phyloP scores from a whole-genome alignment of 2,113 vertebrate species.

The Pachycephala philippinensis region DNA sequence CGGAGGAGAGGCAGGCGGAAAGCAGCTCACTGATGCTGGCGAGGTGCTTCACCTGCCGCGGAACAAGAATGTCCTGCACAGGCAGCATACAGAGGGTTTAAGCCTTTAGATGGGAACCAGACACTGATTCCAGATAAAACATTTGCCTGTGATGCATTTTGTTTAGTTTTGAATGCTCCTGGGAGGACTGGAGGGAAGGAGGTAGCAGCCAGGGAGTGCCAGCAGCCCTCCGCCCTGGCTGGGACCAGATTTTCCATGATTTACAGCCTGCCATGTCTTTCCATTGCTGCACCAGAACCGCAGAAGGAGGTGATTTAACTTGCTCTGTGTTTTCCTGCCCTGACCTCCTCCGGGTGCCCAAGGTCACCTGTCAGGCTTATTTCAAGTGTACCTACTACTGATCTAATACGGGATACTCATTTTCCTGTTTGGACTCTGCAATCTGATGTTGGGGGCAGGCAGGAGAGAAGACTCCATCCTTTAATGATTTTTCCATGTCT shows the following conservation, averaged over 20 bases:
- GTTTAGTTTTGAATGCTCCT: not conserved
- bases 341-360: not conserved
- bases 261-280: not conserved
- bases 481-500: not conserved
- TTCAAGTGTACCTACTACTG: not conserved
- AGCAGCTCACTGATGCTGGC: not conserved
- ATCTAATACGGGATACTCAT: not conserved
- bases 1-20: not conserved
- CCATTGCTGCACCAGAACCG: accelerated
- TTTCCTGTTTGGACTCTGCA: not conserved
- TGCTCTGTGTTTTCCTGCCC: accelerated
- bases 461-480: not conserved
- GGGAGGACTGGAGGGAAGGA: not conserved
- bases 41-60: not conserved
- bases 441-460: not conserved
- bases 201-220: accelerated
- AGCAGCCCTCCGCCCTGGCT: accelerated
- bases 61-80: not conserved
- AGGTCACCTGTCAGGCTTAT: not conserved
- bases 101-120: not conserved
- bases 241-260: accelerated
- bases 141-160: accelerated
- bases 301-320: not conserved
- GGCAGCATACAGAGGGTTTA: accelerated
- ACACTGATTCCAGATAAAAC: not conserved